phyloP scores from a whole-genome alignment of 2,888 invertebrate species.

The Ellobium chinense region DNA sequence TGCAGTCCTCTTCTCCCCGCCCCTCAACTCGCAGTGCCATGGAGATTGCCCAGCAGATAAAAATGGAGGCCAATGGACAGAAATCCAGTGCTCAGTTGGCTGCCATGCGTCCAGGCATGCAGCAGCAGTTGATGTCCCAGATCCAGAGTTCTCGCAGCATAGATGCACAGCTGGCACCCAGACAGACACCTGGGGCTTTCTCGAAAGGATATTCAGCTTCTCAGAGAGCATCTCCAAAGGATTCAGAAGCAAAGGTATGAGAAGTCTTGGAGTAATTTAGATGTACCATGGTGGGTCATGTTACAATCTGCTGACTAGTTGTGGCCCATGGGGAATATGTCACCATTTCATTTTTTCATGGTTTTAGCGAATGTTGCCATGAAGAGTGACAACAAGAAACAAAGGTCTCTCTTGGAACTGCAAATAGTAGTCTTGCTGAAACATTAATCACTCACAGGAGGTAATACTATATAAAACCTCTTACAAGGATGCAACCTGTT shows the following conservation, averaged over 20 bases:
- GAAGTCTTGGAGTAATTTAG: no score
- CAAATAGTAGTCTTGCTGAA: no score
- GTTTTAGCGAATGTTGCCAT: no score
- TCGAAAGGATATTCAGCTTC: neutral
- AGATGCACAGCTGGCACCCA: conserved; percentile 39
- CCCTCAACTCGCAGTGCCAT: conserved; percentile 37
- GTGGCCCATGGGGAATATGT: no score
- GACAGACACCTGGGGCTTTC: neutral
- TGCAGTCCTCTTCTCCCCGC: conserved; percentile 18
- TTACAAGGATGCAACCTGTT: no score
- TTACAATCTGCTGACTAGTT: no score
- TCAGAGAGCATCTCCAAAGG: conserved; percentile 7
- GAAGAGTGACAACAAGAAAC: no score
- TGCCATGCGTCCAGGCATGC: conserved; percentile 42
- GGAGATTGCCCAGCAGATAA: conserved; percentile 47
- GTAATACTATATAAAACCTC: no score
- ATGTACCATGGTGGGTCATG: no score
- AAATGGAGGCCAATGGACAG: conserved; percentile 47
- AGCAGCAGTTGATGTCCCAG: conserved; percentile 42
- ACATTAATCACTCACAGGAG: no score
- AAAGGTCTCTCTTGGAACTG: no score
- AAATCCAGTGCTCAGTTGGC: conserved; percentile 40
- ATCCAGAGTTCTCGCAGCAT: conserved; percentile 45
- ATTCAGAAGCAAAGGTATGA: conserved; percentile 30
- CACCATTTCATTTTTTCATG: no score